Percentiles rank a stretch among this genome's conserved stretches.
Conservation (phyloP, 37 sponge, comb jelly and placozoan genomes). For the Chondrilla cf. caribensis region DNA sequence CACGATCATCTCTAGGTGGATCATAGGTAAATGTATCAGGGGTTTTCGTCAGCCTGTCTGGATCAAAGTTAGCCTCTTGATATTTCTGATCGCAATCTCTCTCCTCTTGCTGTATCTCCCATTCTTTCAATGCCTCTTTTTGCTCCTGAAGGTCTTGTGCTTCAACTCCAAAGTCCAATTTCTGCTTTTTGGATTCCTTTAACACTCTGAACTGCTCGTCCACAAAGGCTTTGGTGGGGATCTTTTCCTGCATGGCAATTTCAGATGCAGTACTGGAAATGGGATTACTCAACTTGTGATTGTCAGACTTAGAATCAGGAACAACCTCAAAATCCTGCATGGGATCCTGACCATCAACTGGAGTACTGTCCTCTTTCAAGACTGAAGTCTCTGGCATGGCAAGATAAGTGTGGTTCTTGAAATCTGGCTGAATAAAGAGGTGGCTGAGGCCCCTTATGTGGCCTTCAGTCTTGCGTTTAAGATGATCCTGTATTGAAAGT, state of each 20-base stretch:
- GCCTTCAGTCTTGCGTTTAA: neutral
- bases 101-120: neutral
- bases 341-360: neutral
- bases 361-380: neutral
- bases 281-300: neutral
- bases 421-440: neutral
- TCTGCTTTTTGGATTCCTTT: neutral
- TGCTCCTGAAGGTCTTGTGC: neutral
- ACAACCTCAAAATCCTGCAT: no score
- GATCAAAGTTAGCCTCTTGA: neutral
- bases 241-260: neutral
- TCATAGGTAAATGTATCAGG: no score
- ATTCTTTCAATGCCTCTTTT: neutral
- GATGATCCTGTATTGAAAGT: no score
- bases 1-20: no score
- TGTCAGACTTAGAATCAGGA: no score
- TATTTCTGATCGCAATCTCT: neutral
- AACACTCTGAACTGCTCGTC: neutral
- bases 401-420: constrained; percentile 10
- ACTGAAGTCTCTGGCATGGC: neutral
- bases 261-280: neutral
- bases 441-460: neutral
- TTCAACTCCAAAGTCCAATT: neutral
- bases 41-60: no score
- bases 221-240: neutral